A percentile compares a stretch with the other conserved stretches of the same genome.
Conservation (phyloP, 2,888 invertebrate genomes). For the Blera fallax region DNA sequence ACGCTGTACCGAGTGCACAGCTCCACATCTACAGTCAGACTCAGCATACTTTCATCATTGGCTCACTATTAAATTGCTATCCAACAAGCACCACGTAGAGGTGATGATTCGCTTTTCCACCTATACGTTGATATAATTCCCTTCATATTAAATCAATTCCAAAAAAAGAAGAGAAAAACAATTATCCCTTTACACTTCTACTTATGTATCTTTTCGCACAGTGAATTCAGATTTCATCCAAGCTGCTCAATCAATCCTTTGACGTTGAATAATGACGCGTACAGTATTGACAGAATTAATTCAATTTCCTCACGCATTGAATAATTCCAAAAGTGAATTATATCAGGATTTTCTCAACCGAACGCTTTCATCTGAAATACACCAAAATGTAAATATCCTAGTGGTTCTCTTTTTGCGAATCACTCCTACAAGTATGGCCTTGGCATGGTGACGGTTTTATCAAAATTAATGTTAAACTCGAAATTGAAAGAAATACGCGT, state of each 20-base stretch:
- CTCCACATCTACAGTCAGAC: too few species aligned
- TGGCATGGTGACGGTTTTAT: neutral
- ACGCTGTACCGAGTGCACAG: too few species aligned
- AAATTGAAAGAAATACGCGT: too few species aligned
- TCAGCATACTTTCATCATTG: too few species aligned
- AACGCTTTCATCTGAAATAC: neutral
- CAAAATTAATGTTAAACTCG: neutral
- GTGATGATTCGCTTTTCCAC: neutral
- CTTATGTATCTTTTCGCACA: neutral
- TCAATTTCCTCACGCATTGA: neutral
- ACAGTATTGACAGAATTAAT: neutral
- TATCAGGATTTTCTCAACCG: neutral
- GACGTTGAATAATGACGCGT: neutral
- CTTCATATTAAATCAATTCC: neutral
- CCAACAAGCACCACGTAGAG: too few species aligned
- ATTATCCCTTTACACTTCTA: neutral
- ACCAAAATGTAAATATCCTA: neutral
- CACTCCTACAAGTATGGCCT: neutral
- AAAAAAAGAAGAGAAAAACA: neutral
- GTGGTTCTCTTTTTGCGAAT: neutral
- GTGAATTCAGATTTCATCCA: neutral
- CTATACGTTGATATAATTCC: neutral
- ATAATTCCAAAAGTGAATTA: neutral
- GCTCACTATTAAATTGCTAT: too few species aligned
- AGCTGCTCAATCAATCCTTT: neutral